phyloP scores from a whole-genome alignment of 2,888 invertebrate genomes.

The Rhyacophila evoluta region DNA sequence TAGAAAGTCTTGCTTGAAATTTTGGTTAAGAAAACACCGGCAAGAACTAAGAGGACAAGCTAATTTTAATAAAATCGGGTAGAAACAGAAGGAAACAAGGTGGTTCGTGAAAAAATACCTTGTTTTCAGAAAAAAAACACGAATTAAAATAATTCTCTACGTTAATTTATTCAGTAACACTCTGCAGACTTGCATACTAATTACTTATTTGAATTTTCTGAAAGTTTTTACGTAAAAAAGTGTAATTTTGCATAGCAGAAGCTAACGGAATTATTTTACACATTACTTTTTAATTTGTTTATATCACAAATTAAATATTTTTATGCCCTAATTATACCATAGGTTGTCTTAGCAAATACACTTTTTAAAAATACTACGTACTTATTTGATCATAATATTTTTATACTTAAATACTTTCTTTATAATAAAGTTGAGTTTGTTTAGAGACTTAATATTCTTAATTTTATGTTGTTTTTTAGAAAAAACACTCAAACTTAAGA shows the following conservation, averaged over 20 bases:
- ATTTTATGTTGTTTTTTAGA: no score
- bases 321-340: no score
- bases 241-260: not conserved
- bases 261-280: not conserved
- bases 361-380: no score
- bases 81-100: not conserved
- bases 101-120: not conserved
- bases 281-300: not conserved
- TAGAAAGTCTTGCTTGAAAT: not conserved
- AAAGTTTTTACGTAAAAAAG: not conserved
- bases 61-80: slow-evolving; percentile 14
- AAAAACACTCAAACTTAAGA: no score
- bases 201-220: not conserved
- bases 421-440: no score
- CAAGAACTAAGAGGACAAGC: not conserved
- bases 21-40: not conserved
- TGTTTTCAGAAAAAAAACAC: not conserved
- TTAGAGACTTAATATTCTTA: no score
- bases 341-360: no score
- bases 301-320: no score
- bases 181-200: slow-evolving; percentile 22
- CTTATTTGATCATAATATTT: no score
- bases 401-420: no score
- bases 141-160: not conserved
- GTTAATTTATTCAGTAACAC: slow-evolving; percentile 22